Evolutionary conservation across 2,888 invertebrate genomes (phyloP).

Genomic region (Sphaeridia pumilis): DNA sequence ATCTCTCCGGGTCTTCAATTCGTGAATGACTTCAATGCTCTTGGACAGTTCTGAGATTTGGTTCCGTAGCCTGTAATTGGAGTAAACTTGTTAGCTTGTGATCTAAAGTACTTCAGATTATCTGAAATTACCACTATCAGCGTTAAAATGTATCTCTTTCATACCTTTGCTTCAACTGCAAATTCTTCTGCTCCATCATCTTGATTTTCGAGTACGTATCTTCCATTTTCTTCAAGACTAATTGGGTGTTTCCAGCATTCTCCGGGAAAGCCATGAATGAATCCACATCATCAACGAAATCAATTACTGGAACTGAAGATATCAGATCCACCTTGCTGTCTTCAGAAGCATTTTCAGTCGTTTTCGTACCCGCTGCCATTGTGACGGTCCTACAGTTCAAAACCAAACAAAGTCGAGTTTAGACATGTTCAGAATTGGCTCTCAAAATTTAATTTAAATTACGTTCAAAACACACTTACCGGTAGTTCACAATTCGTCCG

Average conservation of each 20-base stretch:
- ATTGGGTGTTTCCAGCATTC: conserved; percentile 69
- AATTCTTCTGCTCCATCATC: conserved; percentile 88
- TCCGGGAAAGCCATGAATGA: conserved; percentile 75
- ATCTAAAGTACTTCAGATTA: too few species aligned
- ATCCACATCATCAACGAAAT: conserved; percentile 71
- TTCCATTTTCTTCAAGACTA: conserved; percentile 72
- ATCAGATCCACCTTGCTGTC: conserved; percentile 7
- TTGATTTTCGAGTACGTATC: conserved; percentile 94
- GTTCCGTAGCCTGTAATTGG: conserved; percentile 51
- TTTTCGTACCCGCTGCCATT: conserved; percentile 18
- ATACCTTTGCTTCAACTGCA: conserved; percentile 66
- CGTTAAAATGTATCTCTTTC: not conserved
- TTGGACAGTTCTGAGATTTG: conserved; percentile 92
- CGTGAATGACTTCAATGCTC: conserved; percentile 81
- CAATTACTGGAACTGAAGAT: conserved; percentile 23
- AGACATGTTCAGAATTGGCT: too few species aligned
- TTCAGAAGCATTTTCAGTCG: not conserved
- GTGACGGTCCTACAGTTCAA: not conserved
- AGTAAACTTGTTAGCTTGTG: not conserved
- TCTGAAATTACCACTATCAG: not conserved
- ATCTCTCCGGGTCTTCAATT: conserved; percentile 67
- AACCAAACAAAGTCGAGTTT: not conserved
- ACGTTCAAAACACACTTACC: not conserved
- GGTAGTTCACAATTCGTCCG: not conserved
- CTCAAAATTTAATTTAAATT: not conserved